Evolutionary conservation across 2,113 vertebrate species (phyloP).

Genomic region (Todiramphus saurophagus): DNA sequence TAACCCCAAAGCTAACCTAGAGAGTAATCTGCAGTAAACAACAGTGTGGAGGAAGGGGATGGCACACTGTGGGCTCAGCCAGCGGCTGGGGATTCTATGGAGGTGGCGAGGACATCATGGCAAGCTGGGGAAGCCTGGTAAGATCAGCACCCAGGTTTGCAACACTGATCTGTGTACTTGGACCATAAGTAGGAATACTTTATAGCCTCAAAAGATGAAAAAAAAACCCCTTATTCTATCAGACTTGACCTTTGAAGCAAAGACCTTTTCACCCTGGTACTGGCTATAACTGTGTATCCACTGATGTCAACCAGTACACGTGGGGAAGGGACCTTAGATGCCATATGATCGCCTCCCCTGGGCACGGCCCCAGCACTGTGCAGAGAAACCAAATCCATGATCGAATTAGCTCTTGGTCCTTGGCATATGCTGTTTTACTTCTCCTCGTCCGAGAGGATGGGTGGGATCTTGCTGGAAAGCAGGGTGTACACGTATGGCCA

Average conservation of each 20-base stretch:
- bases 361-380: conserved; percentile 19
- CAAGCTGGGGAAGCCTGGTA: neutral
- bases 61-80: neutral
- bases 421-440: conserved; percentile 36
- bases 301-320: neutral
- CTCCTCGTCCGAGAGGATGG: conserved; percentile 67
- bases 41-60: neutral
- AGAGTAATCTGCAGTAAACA: neutral
- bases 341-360: neutral
- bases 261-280: neutral
- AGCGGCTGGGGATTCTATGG: neutral
- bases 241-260: neutral
- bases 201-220: neutral
- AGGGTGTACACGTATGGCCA: conserved; percentile 94
- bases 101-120: neutral
- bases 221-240: neutral
- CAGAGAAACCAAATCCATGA: neutral
- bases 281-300: neutral
- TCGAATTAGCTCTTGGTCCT: conserved; percentile 4
- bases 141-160: neutral
- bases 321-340: neutral
- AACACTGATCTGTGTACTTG: neutral
- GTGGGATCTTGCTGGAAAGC: conserved; percentile 84
- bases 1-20: neutral
- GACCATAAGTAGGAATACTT: neutral